phyloP scores from a whole-genome alignment of 2,888 invertebrate species.

The Eulithis testata region DNA sequence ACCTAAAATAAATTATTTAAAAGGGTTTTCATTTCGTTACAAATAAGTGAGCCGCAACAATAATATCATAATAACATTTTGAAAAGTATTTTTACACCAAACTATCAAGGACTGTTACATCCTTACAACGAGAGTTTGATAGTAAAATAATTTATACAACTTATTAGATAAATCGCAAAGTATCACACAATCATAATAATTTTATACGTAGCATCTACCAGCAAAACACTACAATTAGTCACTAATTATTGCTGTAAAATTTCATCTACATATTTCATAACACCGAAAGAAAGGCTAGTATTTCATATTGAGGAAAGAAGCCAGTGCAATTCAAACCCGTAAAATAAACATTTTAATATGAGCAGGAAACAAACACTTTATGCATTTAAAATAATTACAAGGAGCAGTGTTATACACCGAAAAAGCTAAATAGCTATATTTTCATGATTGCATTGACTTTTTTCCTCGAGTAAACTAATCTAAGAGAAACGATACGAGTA shows the following conservation, averaged over 20 bases:
- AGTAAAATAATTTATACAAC: slow-evolving; percentile 50
- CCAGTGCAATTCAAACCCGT: slow-evolving; percentile 27
- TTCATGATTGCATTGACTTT: slow-evolving; percentile 44
- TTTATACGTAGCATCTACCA: slow-evolving; percentile 77
- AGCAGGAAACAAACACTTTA: slow-evolving; percentile 40
- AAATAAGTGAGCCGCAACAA: slow-evolving; percentile 73
- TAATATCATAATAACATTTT: slow-evolving; percentile 72
- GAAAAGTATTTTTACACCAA: slow-evolving; percentile 60
- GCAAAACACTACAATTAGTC: slow-evolving; percentile 77
- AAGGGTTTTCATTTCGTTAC: slow-evolving; percentile 54
- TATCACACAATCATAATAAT: slow-evolving; percentile 73
- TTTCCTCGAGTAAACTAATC: slow-evolving; percentile 58
- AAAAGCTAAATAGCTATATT: slow-evolving; percentile 30
- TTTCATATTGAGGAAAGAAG: slow-evolving; percentile 27
- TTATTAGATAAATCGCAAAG: slow-evolving; percentile 67
- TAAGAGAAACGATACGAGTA: slow-evolving; percentile 76
- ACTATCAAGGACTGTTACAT: slow-evolving; percentile 46
- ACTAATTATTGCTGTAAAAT: slow-evolving; percentile 83
- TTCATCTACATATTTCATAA: slow-evolving; percentile 72
- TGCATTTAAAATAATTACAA: slow-evolving; percentile 28
- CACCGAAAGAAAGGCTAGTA: slow-evolving; percentile 78
- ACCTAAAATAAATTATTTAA: slow-evolving; percentile 73
- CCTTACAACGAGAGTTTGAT: slow-evolving; percentile 46
- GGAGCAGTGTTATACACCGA: slow-evolving; percentile 50
- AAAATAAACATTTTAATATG: slow-evolving; percentile 28